Evolutionary conservation across 1,140 invertebrate species (phyloP).

Genomic region (Forficula auricularia): DNA sequence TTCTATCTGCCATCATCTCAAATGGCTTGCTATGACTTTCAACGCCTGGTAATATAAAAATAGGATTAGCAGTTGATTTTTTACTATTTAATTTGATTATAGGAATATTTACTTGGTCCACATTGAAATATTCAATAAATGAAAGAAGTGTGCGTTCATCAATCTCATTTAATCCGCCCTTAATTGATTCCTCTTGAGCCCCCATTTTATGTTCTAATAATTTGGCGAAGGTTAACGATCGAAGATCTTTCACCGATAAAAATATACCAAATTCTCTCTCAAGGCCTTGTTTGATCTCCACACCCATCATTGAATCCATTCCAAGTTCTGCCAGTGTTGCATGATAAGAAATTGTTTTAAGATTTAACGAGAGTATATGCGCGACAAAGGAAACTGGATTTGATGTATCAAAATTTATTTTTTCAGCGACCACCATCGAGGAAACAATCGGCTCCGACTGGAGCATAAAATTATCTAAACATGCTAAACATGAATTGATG

Average conservation of each 20-base stretch:
- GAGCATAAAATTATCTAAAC: constrained; percentile 18
- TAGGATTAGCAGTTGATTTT: no score
- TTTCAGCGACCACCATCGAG: constrained; percentile 33
- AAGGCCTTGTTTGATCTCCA: constrained; percentile 56
- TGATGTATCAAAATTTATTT: constrained; percentile 9
- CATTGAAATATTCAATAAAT: no score
- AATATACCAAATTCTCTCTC: constrained; percentile 43
- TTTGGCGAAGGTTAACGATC: constrained; percentile 32
- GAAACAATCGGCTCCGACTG: constrained; percentile 35
- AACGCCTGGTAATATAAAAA: no score
- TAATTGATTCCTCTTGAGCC: no score
- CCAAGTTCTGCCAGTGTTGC: constrained; percentile 47
- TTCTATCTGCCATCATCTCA: no score
- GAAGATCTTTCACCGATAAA: constrained; percentile 39
- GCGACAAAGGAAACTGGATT: not conserved
- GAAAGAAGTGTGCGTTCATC: no score
- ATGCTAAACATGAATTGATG: constrained; percentile 36
- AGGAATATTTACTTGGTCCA: no score
- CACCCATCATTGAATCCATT: constrained; percentile 77
- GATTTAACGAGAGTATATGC: constrained; percentile 9
- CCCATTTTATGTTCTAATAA: no score
- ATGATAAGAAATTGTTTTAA: constrained; percentile 25
- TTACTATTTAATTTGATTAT: no score
- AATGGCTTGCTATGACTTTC: no score
- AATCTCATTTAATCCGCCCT: no score